Conservation (phyloP, 2,113 vertebrate genomes). For the Neofelis nebulosa region DNA sequence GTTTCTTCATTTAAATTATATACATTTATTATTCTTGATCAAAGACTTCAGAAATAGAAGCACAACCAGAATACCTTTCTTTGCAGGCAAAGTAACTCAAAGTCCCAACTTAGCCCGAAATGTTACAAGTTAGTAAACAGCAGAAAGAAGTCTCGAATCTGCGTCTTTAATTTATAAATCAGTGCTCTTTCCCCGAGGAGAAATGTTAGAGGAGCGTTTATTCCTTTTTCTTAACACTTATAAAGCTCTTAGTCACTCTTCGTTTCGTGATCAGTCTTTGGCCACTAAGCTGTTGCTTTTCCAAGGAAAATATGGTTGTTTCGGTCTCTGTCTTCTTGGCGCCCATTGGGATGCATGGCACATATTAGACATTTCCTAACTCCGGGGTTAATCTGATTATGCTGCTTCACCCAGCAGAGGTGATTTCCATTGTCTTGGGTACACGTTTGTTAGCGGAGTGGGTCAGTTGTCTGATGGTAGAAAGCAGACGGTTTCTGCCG, state of each 20-base stretch:
- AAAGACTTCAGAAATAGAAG: not conserved
- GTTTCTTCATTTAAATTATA: not conserved
- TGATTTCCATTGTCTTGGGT: not conserved
- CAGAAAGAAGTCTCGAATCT: not conserved
- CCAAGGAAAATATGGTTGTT: not conserved
- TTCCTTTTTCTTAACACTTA: not conserved
- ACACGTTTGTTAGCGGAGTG: not conserved
- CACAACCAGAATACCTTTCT: not conserved
- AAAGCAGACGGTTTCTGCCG: not conserved
- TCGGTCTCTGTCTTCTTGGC: not conserved
- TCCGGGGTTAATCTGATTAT: not conserved
- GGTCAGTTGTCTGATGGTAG: not conserved
- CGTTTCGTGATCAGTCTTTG: not conserved
- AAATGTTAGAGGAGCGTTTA: not conserved
- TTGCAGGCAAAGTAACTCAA: not conserved
- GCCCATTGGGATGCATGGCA: not conserved
- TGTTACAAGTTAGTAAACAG: not conserved
- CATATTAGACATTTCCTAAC: not conserved
- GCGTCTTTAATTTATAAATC: not conserved
- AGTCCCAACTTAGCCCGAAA: not conserved
- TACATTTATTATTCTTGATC: not conserved
- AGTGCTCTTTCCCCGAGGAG: too few species aligned
- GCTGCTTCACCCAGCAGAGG: not conserved
- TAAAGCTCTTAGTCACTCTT: too few species aligned
- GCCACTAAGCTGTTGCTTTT: not conserved